Conservation (phyloP, 2,888 invertebrate genomes). For the Euzophera pinguis region DNA sequence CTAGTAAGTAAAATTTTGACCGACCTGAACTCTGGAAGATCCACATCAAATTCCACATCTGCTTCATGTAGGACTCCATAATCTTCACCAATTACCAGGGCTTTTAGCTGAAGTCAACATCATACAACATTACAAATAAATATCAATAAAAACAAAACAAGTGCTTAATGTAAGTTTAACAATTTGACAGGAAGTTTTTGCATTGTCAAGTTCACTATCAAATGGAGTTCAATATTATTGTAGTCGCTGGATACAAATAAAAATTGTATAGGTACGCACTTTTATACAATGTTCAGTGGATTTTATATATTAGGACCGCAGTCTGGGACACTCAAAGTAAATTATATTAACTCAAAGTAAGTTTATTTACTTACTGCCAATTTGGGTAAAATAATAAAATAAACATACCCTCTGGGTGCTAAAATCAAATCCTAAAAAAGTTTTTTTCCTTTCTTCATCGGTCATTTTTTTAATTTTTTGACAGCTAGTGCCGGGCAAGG, state of each 20-base stretch:
- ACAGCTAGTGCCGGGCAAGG: slow-evolving; percentile 39
- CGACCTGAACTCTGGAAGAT: slow-evolving; percentile 95
- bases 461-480: slow-evolving; percentile 62
- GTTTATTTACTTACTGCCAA: background rate
- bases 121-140: no score
- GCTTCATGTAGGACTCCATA: slow-evolving; percentile 88
- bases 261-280: background rate
- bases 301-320: no score
- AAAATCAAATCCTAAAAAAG: slow-evolving; percentile 91
- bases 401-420: slow-evolving; percentile 90
- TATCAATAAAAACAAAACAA: slow-evolving; percentile 1
- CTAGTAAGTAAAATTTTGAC: background rate
- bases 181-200: background rate
- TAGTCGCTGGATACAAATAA: background rate
- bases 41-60: slow-evolving; percentile 93
- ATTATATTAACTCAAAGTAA: no score
- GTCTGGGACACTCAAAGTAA: no score
- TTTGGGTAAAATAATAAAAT: background rate
- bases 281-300: background rate
- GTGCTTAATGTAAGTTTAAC: background rate
- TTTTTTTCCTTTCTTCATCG: slow-evolving; percentile 62
- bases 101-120: slow-evolving; percentile 88
- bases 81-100: slow-evolving; percentile 87
- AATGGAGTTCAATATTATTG: no score
- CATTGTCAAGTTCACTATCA: background rate